These are phyloP conservation scores for Neopipo cinnamomea DNA, from an alignment of 2,113 vertebrate species.

Conservation along the genomic window DNA sequence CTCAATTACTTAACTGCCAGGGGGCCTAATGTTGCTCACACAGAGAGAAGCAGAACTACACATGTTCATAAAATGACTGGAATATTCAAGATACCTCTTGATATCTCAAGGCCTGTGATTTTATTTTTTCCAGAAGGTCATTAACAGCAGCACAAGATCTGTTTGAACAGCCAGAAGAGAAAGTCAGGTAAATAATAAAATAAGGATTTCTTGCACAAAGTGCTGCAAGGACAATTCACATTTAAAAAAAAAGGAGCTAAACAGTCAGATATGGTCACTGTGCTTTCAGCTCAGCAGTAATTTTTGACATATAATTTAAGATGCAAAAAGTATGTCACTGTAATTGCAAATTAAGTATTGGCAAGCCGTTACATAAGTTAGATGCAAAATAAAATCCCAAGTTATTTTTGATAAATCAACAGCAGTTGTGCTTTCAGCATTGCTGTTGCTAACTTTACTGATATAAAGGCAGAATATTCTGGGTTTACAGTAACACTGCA, in stretches of 20 bases:
- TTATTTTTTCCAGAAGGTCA: background rate
- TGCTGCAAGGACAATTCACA: background rate
- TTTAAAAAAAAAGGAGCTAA: background rate
- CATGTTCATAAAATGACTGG: background rate
- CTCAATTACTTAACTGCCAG: constrained; percentile 19
- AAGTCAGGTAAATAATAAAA: background rate
- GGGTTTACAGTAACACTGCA: background rate
- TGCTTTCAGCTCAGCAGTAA: background rate
- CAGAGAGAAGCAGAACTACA: background rate
- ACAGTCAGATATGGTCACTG: background rate
- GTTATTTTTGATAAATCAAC: background rate
- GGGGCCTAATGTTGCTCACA: background rate
- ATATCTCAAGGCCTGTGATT: background rate
- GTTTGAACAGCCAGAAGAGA: background rate
- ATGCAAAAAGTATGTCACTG: background rate
- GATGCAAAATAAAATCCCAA: background rate
- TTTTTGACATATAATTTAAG: background rate
- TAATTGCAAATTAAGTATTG: background rate
- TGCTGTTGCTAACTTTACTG: background rate
- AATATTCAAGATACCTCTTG: background rate
- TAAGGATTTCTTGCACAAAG: background rate
- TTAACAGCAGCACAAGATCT: background rate
- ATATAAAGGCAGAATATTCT: background rate
- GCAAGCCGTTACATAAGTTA: background rate
- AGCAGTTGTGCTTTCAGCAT: background rate